Conservation (phyloP, 2,113 vertebrate genomes). For the Phylloscopus whistleri region DNA sequence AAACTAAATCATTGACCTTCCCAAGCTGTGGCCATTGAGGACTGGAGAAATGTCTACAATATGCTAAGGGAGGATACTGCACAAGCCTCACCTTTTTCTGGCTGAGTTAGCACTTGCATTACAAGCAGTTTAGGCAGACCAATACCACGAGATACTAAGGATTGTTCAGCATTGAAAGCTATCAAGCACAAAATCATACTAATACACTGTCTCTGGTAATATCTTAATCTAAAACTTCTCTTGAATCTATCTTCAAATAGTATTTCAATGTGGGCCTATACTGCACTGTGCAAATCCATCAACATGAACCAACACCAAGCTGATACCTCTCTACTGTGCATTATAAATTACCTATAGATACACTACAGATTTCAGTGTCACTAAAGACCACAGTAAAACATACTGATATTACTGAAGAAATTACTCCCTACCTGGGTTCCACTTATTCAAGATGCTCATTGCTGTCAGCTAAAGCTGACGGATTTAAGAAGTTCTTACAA, state of each 20-base stretch:
- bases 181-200: background rate
- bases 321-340: background rate
- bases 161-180: background rate
- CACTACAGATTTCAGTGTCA: background rate
- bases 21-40: background rate
- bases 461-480: background rate
- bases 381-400: background rate
- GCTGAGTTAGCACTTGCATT: background rate
- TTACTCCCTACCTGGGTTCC: background rate
- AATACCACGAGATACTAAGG: background rate
- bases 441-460: background rate
- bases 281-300: background rate
- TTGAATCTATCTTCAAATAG: background rate
- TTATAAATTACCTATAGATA: background rate
- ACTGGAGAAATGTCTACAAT: background rate
- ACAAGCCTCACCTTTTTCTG: background rate
- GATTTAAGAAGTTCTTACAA: background rate
- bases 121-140: background rate
- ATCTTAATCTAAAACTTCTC: background rate
- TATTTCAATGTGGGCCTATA: background rate
- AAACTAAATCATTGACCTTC: background rate
- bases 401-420: background rate
- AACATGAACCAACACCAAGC: background rate
- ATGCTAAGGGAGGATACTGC: background rate
- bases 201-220: background rate